phyloP scores from a whole-genome alignment of 2,888 invertebrate species.

The Agriopis leucophaearia region DNA sequence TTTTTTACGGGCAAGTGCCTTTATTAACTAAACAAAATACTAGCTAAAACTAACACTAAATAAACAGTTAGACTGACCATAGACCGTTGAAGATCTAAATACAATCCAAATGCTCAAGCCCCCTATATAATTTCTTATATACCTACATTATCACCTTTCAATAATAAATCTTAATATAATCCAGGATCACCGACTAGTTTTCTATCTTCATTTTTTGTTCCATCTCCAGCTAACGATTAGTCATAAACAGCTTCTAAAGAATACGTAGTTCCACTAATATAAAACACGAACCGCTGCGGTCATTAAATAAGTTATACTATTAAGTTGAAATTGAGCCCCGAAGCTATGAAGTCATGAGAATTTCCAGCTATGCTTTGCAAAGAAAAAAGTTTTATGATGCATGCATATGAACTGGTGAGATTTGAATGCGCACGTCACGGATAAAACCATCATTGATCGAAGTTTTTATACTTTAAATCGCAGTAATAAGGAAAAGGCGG shows the following conservation, averaged over 20 bases:
- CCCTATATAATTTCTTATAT: no score
- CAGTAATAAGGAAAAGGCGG: slow-evolving; percentile 20
- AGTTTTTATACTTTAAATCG: slow-evolving; percentile 10
- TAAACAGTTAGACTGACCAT: no score
- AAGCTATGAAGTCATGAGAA: slow-evolving; percentile 63
- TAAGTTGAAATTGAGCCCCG: slow-evolving; percentile 61
- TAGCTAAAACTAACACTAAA: no score
- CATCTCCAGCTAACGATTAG: slow-evolving; percentile 13
- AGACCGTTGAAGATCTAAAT: no score
- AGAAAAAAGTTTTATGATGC: slow-evolving; percentile 64
- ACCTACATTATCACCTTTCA: background rate
- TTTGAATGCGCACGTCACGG: slow-evolving; percentile 10
- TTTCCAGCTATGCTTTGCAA: slow-evolving; percentile 51
- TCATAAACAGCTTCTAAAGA: slow-evolving; percentile 19
- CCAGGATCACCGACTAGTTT: background rate
- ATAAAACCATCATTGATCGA: slow-evolving; percentile 5
- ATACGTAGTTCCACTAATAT: slow-evolving; percentile 19
- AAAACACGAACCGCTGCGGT: slow-evolving; percentile 37
- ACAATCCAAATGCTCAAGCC: no score
- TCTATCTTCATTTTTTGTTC: slow-evolving; percentile 9
- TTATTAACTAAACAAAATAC: no score
- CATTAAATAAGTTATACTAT: slow-evolving; percentile 55
- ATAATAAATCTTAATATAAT: background rate
- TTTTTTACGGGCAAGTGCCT: no score
- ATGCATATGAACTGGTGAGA: slow-evolving; percentile 48